phyloP scores from a whole-genome alignment of 2,797 vertebrate species.

The Eospalax fontanierii region DNA sequence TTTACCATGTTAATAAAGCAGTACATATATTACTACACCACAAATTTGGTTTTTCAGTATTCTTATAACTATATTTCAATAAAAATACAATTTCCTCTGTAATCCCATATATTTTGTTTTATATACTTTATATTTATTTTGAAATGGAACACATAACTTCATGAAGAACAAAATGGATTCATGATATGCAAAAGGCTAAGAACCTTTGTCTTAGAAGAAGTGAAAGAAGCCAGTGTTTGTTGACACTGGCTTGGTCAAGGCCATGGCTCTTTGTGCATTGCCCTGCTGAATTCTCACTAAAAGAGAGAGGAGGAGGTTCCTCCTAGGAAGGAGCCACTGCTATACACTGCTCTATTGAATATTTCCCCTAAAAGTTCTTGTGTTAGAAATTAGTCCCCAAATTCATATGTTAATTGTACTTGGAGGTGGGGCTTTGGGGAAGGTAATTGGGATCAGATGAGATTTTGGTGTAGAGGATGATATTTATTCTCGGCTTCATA shows the following conservation, averaged over 20 bases:
- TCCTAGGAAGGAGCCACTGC: background rate
- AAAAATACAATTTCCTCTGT: conserved; percentile 64
- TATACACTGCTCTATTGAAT: background rate
- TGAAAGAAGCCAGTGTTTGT: background rate
- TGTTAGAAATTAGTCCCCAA: background rate
- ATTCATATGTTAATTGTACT: background rate
- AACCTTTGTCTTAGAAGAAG: background rate
- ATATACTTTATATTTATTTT: conserved; percentile 1
- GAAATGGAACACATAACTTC: conserved; percentile 14
- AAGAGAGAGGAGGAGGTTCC: no score
- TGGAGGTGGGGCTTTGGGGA: background rate
- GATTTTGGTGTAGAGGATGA: background rate
- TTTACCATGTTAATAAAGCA: conserved; percentile 79
- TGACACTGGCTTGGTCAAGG: background rate
- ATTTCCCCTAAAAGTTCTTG: background rate
- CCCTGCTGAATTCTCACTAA: background rate
- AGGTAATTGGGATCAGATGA: background rate
- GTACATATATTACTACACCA: conserved; percentile 69
- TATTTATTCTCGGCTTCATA: background rate
- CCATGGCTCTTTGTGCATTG: background rate
- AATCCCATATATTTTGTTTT: conserved; percentile 41
- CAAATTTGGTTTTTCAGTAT: conserved; percentile 63
- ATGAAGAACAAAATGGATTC: background rate
- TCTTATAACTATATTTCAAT: conserved; percentile 76
- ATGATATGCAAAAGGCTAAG: background rate